Base-by-base conservation (phyloP, 2,113 vertebrate genomes). In the Planiliza haematocheilus region DNA sequence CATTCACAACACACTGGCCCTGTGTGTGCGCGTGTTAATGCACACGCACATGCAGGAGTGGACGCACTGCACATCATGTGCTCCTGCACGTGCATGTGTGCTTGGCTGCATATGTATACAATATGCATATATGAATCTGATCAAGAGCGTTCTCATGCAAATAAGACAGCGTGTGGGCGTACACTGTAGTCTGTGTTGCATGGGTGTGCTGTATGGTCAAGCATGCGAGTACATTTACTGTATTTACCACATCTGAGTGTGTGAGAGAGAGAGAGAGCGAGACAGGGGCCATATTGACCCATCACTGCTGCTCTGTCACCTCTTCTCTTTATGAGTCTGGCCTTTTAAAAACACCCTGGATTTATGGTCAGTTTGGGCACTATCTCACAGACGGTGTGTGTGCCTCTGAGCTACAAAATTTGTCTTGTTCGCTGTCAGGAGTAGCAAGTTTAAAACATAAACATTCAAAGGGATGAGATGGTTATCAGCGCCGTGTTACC, bases 271-370 rank as follows among this genome's bases (percentile, higher is more conserved):
- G 72, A 39, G 56, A 48, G 21, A 39, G n/a, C 16, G 36, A 70
- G 42, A 72, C 50, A 20, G 77, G 41, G 66, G 59, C 65, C 71
- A 75, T 83, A 86, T 73, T 88, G 86, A 89, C 75, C 86, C 74
- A 89, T 82, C 79, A 81, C 67, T 86, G 72, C 74, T 76, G 83
- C 74, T 82, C 79, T 81, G 81, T 86, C 88, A 85, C 81, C 80
- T 87, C 77, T 82, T 77, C 79, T 77, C 77, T 92, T 90, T 89
- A 88, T 82, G 84, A 77, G 76, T 83, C 83, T 84, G 83, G 86
- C 76, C 84, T 86, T 87, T 91, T 86, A 84, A 89, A 90, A 92
- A 87, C 86, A 89, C 58, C 38, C 43, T 65, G 64, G 78, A 88
- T 91, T 91, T 89, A 90, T 87, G 78, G 87, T 78, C 73, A 82